Base-by-base conservation (phyloP, 2,113 vertebrate genomes). In the Cranoglanis bouderius region DNA sequence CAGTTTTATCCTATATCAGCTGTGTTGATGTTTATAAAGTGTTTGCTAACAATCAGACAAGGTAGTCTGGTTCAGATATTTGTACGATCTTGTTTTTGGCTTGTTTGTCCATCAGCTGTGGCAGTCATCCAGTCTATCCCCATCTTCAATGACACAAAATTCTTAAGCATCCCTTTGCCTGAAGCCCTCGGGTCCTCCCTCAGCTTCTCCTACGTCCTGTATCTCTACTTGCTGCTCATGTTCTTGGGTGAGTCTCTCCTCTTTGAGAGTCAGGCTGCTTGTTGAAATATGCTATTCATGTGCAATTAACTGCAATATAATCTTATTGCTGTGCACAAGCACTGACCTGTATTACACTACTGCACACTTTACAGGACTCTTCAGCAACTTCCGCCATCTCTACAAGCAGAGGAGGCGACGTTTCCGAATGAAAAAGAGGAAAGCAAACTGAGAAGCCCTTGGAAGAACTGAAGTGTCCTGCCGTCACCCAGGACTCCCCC, bases 71-170 rank as follows among this genome's bases (percentile, higher is more conserved):
- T 38, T 74, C 46, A 72, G 46, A 35, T 38, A 19, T 85, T 46
- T 38, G 6, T 43, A 61, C 21, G 57, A 18, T 63, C 16, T 38
- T 49, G 21, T 63, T 53, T 84, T 1, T 88, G 51, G 16, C 6
- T 55, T 89, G 24, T 86, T 7, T 85, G 5, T 57, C n/a, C 86
- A 18, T 35, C 90, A 99, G 98, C 97, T 4, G 95, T 97, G 51
- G 96, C 96, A 1, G 94, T 99, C 63, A 92, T 99, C 92, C 98
- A 99, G 0, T 97, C 98, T 89, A 97, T 99, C 83, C 96, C 97
- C 38, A 87, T 98, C 91, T 99, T 99, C 92, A 96, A 96, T 4
- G 94, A 97, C 93, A 97, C 95, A 0, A 96, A 96, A 89, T 96
- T 96, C 84, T 97, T 97, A 88, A 97, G 97, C 89, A 95, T 99